Evolutionary conservation across 2,797 vertebrate species (phyloP).

Genomic region (Chiloscyllium punctatum): DNA sequence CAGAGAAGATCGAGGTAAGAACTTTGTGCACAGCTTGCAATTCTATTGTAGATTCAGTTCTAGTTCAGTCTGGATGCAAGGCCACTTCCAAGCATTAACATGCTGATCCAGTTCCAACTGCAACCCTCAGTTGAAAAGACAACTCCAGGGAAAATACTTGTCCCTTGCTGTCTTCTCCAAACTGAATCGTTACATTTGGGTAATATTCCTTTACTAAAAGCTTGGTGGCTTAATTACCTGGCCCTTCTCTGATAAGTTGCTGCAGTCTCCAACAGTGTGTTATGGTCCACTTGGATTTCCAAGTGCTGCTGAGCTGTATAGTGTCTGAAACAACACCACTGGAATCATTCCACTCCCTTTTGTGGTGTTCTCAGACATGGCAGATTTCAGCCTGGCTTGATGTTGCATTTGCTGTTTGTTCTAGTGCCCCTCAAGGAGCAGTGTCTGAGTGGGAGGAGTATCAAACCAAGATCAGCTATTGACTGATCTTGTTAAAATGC

Average conservation of each 20-base stretch:
- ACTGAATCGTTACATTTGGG: neutral
- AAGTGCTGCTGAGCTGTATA: neutral
- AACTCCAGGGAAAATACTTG: neutral
- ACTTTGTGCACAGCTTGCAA: neutral
- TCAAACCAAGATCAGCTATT: neutral
- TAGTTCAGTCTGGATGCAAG: neutral
- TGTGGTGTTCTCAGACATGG: neutral
- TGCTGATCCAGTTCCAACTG: neutral
- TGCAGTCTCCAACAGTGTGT: neutral
- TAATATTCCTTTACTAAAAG: neutral
- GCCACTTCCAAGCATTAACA: neutral
- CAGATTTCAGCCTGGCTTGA: neutral
- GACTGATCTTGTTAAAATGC: neutral
- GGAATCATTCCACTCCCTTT: neutral
- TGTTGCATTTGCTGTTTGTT: neutral
- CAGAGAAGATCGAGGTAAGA: slow-evolving; percentile 88
- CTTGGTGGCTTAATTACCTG: neutral
- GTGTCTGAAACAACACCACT: neutral
- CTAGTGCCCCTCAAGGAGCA: no score
- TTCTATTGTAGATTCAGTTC: neutral
- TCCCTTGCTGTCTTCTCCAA: neutral
- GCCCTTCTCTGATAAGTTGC: neutral
- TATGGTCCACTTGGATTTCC: neutral
- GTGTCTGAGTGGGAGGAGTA: neutral
- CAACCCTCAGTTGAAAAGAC: neutral